Percentiles rank a stretch among this genome's conserved stretches.
Conservation (phyloP, 2,113 vertebrate species). For the Agelaius tricolor region DNA sequence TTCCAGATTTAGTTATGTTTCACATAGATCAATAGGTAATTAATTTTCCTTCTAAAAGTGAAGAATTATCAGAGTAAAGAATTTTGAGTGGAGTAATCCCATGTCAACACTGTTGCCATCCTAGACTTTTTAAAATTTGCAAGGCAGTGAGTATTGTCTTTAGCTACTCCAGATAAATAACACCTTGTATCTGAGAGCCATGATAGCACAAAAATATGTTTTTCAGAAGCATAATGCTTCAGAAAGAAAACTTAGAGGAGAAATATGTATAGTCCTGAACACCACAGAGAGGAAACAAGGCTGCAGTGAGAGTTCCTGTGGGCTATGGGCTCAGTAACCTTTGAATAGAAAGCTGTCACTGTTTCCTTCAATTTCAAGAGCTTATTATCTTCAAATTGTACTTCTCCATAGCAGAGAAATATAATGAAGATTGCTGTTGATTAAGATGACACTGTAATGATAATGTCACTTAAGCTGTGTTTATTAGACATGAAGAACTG, state of each 20-base stretch:
- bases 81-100: not conserved
- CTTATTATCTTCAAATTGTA: not conserved
- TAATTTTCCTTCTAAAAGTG: not conserved
- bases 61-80: not conserved
- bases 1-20: not conserved
- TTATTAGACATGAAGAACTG: not conserved
- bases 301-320: not conserved
- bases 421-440: not conserved
- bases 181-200: not conserved
- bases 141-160: not conserved
- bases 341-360: not conserved
- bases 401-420: not conserved
- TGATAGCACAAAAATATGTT: not conserved
- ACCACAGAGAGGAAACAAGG: not conserved
- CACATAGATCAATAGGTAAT: not conserved
- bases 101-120: not conserved
- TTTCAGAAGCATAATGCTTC: not conserved
- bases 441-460: not conserved
- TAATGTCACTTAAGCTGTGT: not conserved
- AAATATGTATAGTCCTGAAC: not conserved
- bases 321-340: not conserved
- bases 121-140: not conserved
- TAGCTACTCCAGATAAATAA: not conserved
- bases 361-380: not conserved
- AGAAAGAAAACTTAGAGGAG: not conserved